phyloP scores from a whole-genome alignment of 2,797 vertebrate species.

The Hydrophis major region DNA sequence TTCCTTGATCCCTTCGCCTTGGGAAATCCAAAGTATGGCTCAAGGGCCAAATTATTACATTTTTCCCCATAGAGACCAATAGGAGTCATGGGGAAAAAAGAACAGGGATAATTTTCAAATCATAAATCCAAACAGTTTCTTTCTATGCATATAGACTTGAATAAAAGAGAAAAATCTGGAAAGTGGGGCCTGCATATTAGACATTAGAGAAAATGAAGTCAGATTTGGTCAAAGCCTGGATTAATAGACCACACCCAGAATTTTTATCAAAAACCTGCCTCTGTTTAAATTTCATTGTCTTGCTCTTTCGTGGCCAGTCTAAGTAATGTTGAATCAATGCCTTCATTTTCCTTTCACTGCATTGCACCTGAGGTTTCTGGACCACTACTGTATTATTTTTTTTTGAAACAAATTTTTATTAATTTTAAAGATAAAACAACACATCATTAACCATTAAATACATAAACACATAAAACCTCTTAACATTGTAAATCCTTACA shows the following conservation, averaged over 20 bases:
- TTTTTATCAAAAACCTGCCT: background rate
- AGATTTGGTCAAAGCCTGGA: background rate
- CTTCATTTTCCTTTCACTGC: background rate
- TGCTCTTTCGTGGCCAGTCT: background rate
- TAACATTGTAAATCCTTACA: no score
- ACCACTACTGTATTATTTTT: background rate
- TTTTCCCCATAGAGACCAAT: background rate
- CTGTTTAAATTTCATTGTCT: background rate
- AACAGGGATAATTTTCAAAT: background rate
- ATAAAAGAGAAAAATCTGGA: background rate
- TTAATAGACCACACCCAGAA: background rate
- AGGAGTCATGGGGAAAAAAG: background rate
- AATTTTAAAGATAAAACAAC: no score
- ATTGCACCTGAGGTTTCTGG: background rate
- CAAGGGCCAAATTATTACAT: background rate
- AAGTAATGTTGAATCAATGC: background rate
- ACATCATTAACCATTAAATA: no score
- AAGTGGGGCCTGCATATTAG: background rate
- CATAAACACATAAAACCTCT: no score
- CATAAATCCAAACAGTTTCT: no score
- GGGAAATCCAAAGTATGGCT: background rate
- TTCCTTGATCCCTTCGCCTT: background rate
- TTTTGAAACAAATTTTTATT: no score
- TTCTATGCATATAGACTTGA: background rate
- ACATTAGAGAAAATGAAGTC: background rate